phyloP scores from a whole-genome alignment of 2,888 invertebrate genomes.

The Eutolmus rufibarbis region DNA sequence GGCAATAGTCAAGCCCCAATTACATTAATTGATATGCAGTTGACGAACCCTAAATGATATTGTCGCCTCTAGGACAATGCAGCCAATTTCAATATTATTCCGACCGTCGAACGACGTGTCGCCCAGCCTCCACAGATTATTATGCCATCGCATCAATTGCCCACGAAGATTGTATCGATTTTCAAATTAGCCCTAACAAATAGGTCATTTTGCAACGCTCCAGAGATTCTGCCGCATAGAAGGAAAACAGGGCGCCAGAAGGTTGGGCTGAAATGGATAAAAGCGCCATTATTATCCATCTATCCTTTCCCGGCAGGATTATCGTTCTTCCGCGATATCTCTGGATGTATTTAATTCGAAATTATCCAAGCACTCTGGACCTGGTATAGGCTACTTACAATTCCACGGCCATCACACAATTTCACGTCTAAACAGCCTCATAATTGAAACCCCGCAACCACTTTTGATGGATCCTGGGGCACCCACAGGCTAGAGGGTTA shows the following conservation, averaged over 20 bases:
- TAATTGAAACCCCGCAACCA: background rate
- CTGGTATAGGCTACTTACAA: background rate
- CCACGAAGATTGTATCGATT: background rate
- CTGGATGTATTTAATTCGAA: background rate
- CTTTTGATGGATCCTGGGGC: background rate
- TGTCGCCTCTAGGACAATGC: background rate
- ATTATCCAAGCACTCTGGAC: background rate
- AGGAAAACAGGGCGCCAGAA: background rate
- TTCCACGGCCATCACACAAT: background rate
- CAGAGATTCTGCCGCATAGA: background rate
- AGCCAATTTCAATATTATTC: background rate
- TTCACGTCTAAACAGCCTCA: background rate
- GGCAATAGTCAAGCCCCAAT: background rate
- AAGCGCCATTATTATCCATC: background rate
- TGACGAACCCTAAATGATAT: too few species aligned
- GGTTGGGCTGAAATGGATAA: background rate
- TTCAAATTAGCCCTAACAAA: background rate
- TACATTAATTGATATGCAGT: too few species aligned
- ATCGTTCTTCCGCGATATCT: background rate
- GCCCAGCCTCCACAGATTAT: background rate
- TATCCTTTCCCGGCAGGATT: background rate
- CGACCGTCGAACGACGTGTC: background rate
- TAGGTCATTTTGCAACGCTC: background rate
- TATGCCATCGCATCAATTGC: background rate
- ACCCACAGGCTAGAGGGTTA: background rate